Conservation (phyloP, 2,797 vertebrate genomes). For the Sarcophilus harrisii region DNA sequence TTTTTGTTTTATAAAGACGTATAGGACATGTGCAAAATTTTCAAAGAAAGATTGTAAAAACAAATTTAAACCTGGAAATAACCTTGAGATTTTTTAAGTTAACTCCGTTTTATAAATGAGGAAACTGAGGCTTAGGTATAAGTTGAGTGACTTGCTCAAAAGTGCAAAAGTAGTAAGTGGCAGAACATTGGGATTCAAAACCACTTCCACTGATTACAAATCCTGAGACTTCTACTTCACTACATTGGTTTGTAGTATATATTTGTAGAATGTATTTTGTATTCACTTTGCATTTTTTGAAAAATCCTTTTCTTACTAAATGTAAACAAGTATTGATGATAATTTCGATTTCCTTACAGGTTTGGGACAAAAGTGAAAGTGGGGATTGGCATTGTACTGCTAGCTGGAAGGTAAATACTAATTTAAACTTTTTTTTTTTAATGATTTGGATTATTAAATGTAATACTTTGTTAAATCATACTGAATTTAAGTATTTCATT, state of each 20-base stretch:
- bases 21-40: neutral
- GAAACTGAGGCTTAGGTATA: neutral
- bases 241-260: neutral
- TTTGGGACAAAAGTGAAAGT: slow-evolving; percentile 98
- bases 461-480: neutral
- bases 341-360: slow-evolving; percentile 85
- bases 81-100: neutral
- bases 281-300: neutral
- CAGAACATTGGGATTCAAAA: neutral
- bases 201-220: neutral
- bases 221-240: neutral
- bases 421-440: slow-evolving; percentile 50
- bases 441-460: neutral
- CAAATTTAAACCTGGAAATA: neutral
- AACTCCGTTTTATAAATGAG: neutral
- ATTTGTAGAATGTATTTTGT: neutral
- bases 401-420: slow-evolving; percentile 96
- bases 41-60: neutral
- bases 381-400: slow-evolving; percentile 99
- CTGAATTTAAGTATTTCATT: slow-evolving; percentile 40
- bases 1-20: neutral
- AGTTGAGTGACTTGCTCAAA: neutral
- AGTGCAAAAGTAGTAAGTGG: neutral
- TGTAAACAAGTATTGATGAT: neutral
- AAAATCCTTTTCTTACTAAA: slow-evolving; percentile 35